Conservation (phyloP, 2,888 invertebrate species). For the Tupiocoris notatus region DNA sequence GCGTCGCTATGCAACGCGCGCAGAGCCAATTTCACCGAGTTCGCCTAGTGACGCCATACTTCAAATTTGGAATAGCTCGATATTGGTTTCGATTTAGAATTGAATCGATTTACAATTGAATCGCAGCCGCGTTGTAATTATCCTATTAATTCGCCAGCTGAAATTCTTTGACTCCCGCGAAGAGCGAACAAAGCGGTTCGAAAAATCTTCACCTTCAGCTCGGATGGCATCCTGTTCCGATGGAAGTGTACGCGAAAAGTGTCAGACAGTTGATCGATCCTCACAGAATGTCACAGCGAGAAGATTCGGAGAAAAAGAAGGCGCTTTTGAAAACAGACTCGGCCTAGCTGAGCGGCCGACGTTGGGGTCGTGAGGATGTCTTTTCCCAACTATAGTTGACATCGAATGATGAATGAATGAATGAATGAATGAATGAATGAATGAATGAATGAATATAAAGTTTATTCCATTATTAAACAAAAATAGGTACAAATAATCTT, state of each 20-base stretch:
- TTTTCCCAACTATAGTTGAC: conserved; percentile 38
- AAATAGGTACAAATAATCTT: not conserved
- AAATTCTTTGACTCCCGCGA: too few species aligned
- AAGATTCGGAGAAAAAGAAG: not conserved
- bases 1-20: too few species aligned
- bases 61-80: too few species aligned
- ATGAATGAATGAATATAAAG: too few species aligned
- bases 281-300: not conserved
- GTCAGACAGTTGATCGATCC: not conserved
- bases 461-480: not conserved
- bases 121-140: too few species aligned
- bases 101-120: too few species aligned
- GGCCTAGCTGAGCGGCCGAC: not conserved
- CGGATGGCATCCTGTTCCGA: not conserved
- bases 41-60: too few species aligned
- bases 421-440: too few species aligned
- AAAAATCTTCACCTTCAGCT: not conserved
- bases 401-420: conserved; percentile 32
- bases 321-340: not conserved
- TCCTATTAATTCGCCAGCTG: too few species aligned
- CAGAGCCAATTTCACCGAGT: too few species aligned
- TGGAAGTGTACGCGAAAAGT: not conserved
- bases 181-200: too few species aligned
- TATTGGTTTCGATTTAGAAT: too few species aligned
- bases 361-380: not conserved